Evolutionary conservation across 1,140 invertebrate genomes (phyloP), one percentile per base, ranked within the genome.

Genomic region (Drosophila simulans): DNA sequence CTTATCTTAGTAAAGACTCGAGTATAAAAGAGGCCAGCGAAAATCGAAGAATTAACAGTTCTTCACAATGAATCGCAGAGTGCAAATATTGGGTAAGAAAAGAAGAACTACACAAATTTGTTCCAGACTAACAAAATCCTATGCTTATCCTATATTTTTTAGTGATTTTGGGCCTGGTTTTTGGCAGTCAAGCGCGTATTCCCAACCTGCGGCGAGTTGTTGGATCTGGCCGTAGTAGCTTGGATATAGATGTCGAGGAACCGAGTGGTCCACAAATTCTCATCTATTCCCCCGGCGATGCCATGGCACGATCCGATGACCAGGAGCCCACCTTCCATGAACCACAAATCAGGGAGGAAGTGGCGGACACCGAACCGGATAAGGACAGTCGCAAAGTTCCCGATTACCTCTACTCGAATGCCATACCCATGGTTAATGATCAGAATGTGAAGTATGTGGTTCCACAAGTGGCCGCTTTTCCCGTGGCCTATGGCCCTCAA

Each of bases 301-400:
- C 59, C 5, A 49, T 60, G 2, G 66, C 71, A 15, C 48, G 48
- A 39, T 52, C 64, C 5, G 25, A 34, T 5, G 60, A 73, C 0
- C 53, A 54, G 2, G 85, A 84, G 12, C 20, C 60, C 4, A 74
- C 35, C 15, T 72, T 88, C 34, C 68, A 84, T 25, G 84, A 80
- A 43, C 85, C 84, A 0, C 84, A 89, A 31, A 90, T 89, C 22
- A 17, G 68, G 0, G 84, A 90, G 34, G 64, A 68, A 12, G 60
- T 31, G 0, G 4, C 31, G 3, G 69, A 89, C 0, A 0, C 56
- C 0, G 73, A 89, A 3, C 4, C 42, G 3, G 77, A 86, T 4
- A 91, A 91, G 34, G 90, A 91, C 17, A 64, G 77, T 5, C 80
- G 90, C 39, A 91, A 90, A 35, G 78, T 91, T 8, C 90, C 90